Evolutionary conservation across 2,113 vertebrate genomes (phyloP), one percentile per base, ranked within the genome.

Genomic region (Ageneiosus marmoratus): DNA sequence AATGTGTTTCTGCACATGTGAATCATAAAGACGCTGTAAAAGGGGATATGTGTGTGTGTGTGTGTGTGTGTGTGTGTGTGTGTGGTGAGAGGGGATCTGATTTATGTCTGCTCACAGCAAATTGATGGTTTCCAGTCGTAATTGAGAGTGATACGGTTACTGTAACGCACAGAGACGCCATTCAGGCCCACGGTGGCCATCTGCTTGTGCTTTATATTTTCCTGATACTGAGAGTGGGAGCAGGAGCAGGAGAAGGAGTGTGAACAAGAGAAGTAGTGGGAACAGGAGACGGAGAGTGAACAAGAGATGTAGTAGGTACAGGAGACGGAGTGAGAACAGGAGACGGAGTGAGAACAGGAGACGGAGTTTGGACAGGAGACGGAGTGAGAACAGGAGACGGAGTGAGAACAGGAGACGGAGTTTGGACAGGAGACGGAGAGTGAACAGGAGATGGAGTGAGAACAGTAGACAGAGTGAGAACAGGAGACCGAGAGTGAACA

Each of bases 121-220:
- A 93, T 91, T 89, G 91, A 91, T 90, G 86, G 87, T 91, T 93
- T 93, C 50, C 89, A 90, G 88, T 87, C 79, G 84, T 92, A 93
- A 94, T 93, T 89, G 91, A 91, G 91, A 92, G 89, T 89, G 91
- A 93, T 93, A 92, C 84, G 79, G 89, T 93, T 93, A 92, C 90
- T 90, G 89, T 92, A 70, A 70, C 81, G 51, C 86, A 94, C 91
- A 92, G 90, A 93, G 92, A 91, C 77, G 69, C 89, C 89, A 92
- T 94, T 93, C 90, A 93, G 88, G 89, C 76, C 84, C 88, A 48
- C 41, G 63, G 76, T 85, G 88, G 85, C 86, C 92, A 93, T 92
- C 92, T 93, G 92, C 90, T 91, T 90, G 88, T 86, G 89, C 91
- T 94, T 93, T 92, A 90, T 34, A 48, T 65, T 44, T 12, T 15